Evolutionary conservation across 2,797 vertebrate species (phyloP).

Genomic region (Psittacula echo): DNA sequence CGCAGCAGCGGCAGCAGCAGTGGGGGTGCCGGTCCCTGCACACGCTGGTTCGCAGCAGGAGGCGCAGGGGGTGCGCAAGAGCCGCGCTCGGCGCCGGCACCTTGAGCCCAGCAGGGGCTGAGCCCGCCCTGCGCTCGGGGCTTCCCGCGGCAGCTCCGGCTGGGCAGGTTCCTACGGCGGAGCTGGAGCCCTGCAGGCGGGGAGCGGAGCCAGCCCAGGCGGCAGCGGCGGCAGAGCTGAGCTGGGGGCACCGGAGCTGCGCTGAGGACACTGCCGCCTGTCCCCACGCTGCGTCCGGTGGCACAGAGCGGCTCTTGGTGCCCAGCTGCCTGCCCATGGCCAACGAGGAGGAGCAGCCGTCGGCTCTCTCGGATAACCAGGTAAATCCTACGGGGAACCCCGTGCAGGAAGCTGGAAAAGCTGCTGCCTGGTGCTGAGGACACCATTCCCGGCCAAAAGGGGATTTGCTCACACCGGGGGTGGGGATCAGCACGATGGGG

Average conservation of each 20-base stretch:
- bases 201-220: not conserved
- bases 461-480: accelerated
- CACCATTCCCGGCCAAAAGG: accelerated
- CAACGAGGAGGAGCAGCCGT: accelerated
- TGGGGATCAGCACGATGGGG: accelerated
- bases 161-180: not conserved
- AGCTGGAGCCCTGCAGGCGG: accelerated
- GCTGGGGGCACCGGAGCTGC: too few species aligned
- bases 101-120: not conserved
- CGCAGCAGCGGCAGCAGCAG: not conserved
- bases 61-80: not conserved
- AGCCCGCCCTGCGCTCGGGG: not conserved
- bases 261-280: too few species aligned
- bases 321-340: not conserved
- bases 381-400: not conserved
- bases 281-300: not conserved
- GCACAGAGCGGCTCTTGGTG: too few species aligned
- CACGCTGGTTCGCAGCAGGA: accelerated
- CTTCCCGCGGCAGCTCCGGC: not conserved
- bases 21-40: accelerated
- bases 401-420: not conserved
- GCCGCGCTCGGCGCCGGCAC: too few species aligned
- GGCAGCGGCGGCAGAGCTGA: not conserved
- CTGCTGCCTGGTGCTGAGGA: accelerated
- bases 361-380: not conserved